These are phyloP conservation scores for Nomada hirtipes DNA, from an alignment of 2,888 invertebrate species.

Conservation along the genomic window DNA sequence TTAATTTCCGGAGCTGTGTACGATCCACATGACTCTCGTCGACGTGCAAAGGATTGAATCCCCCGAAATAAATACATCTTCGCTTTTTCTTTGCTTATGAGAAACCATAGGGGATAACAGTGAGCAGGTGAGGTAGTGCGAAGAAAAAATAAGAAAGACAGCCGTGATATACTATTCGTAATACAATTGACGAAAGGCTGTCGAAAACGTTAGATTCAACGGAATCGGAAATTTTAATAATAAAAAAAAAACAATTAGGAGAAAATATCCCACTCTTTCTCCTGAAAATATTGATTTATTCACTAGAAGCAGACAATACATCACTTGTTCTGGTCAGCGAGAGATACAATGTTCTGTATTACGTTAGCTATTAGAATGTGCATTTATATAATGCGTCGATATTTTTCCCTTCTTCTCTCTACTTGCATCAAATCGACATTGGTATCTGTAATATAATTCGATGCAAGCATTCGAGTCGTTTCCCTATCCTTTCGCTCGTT, in stretches of 20 bases:
- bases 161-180: background rate
- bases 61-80: conserved; percentile 3
- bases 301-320: conserved; percentile 1
- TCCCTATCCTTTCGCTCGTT: background rate
- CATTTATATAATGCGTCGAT: conserved; percentile 16
- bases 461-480: background rate
- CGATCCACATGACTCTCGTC: conserved; percentile 8
- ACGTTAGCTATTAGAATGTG: background rate
- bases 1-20: background rate
- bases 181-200: background rate
- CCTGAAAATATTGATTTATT: conserved; percentile 24
- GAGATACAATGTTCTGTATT: background rate
- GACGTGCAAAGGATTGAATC: conserved; percentile 26
- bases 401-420: background rate
- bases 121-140: background rate
- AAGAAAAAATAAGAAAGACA: background rate
- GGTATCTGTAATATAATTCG: conserved; percentile 16
- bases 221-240: background rate
- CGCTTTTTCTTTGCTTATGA: background rate
- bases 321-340: background rate
- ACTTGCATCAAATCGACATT: background rate
- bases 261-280: background rate
- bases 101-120: conserved; percentile 1
- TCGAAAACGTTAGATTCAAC: background rate
- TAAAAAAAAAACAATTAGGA: background rate